Evolutionary conservation across 2,888 invertebrate genomes (phyloP), one percentile per base, ranked within the genome.

Genomic region (Tridacna crocea): DNA sequence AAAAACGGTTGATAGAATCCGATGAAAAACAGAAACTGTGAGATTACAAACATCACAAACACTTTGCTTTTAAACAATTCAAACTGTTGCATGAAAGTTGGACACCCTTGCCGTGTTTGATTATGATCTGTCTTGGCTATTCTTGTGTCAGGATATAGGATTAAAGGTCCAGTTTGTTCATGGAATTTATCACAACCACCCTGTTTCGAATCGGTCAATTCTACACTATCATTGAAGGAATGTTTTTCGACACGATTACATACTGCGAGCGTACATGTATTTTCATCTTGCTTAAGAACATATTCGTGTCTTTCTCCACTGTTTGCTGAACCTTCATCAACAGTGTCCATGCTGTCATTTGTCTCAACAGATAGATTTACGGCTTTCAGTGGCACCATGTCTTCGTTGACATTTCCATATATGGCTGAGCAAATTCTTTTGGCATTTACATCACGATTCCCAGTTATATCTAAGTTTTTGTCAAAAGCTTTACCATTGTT

Each of bases 21-120:
- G 95, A 98, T 96, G 96, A 99, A 97, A 0, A 99, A 99, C 84
- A 99, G 96, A 91, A 98, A 97, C 27, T 99, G 99, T 87, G 98
- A 97, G 46, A 98, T 89, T 2, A 97, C 97, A 66, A 99, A 95
- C 46, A 99, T 95, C 78, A 98, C 95, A 94, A 99, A 99, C 15
- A 77, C 76, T 47, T 22, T 27, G n/a, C 66, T 70, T 55, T 60
- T 72, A 36, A 82, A 72, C 26, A 84, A n/a, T 3, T 51, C 24
- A 0, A 77, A 27, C 12, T 70, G 68, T 12, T 48, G 19, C 22
- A 48, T 10, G 66, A 75, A 17, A 55, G 75, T 10, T 63, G 22
- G 11, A 11, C 36, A 36, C 36, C 2, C 22, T 22, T 22, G 19
- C 22, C 24, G 17, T 4, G 26, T 36, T 36, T 36, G 36, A 36